A percentile compares a stretch with the other conserved stretches of the same genome.
Evolutionary conservation across 2,888 invertebrate species (phyloP).

Genomic region (Poecilobothrus nobilitatus): DNA sequence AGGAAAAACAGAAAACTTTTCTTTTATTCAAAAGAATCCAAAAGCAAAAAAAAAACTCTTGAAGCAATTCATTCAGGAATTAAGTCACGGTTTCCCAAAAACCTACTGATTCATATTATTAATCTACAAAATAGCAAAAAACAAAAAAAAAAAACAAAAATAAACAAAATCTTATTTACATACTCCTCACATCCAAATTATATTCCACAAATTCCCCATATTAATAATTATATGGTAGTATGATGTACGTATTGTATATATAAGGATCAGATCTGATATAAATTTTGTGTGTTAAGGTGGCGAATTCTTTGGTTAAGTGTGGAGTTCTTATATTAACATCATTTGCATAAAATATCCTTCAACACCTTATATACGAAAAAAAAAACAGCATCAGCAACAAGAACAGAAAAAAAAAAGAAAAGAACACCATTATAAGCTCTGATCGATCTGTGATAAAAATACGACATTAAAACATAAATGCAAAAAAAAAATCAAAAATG

Average conservation of each 20-base stretch:
- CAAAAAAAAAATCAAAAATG: too few relatives aligned
- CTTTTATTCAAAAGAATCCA: neutral
- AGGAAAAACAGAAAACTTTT: neutral
- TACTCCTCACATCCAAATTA: too few relatives aligned
- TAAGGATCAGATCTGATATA: too few relatives aligned
- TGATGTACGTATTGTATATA: too few relatives aligned
- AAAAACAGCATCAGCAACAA: neutral
- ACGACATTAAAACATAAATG: neutral
- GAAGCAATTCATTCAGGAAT: neutral
- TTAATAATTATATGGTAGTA: too few relatives aligned
- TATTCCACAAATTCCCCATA: too few relatives aligned
- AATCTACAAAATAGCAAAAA: too few relatives aligned
- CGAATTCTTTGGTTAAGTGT: neutral
- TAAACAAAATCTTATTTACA: too few relatives aligned
- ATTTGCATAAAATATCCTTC: conserved; percentile 6
- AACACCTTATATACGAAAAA: neutral
- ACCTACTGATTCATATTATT: conserved; percentile 2
- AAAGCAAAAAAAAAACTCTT: neutral
- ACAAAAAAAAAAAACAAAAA: too few relatives aligned
- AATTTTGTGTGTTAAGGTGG: too few relatives aligned
- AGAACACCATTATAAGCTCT: neutral
- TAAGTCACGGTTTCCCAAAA: neutral
- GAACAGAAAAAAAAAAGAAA: neutral
- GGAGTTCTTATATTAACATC: neutral
- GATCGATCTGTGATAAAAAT: conserved; percentile 2